A percentile compares a stretch with the other conserved stretches of the same genome.
Conservation (phyloP, 2,113 vertebrate species). For the Amia ocellicauda region DNA sequence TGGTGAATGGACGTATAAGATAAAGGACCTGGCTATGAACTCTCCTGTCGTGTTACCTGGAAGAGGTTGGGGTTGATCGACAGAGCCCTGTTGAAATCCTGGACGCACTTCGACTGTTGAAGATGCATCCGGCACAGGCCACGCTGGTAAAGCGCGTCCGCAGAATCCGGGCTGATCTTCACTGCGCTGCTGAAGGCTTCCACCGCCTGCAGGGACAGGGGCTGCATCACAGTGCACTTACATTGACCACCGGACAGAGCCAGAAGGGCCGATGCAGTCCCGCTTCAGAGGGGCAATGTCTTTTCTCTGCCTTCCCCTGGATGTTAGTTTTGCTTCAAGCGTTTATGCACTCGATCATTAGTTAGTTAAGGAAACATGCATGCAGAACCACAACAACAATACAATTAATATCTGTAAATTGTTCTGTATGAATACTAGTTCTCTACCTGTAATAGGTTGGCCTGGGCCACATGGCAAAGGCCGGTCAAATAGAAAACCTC, state of each 20-base stretch:
- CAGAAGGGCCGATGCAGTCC: too few species aligned
- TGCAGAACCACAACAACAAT: too few species aligned
- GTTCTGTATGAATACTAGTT: too few species aligned
- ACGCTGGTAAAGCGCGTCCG: conserved; percentile 68
- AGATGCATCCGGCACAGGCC: conserved; percentile 68
- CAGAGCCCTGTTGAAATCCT: conserved; percentile 67
- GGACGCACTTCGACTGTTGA: conserved; percentile 48
- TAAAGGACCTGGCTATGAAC: too few species aligned
- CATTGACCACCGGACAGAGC: too few species aligned
- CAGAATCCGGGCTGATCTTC: conserved; percentile 51
- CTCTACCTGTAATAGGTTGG: conserved; percentile 48
- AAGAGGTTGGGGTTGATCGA: conserved; percentile 62
- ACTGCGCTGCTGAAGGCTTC: conserved; percentile 62
- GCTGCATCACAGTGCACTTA: neutral
- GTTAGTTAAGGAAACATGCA: too few species aligned
- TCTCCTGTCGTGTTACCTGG: too few species aligned
- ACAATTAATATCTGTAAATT: conserved; percentile 11
- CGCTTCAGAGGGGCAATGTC: too few species aligned
- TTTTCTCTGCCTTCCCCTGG: too few species aligned
- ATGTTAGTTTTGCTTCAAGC: too few species aligned
- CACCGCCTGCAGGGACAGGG: conserved; percentile 50
- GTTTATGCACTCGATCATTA: too few species aligned
- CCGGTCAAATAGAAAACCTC: conserved; percentile 65
- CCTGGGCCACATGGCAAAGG: conserved; percentile 64
- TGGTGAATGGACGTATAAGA: too few species aligned